Evolutionary conservation across 2,113 vertebrate species (phyloP).

Genomic region (Mystacornis crossleyi): DNA sequence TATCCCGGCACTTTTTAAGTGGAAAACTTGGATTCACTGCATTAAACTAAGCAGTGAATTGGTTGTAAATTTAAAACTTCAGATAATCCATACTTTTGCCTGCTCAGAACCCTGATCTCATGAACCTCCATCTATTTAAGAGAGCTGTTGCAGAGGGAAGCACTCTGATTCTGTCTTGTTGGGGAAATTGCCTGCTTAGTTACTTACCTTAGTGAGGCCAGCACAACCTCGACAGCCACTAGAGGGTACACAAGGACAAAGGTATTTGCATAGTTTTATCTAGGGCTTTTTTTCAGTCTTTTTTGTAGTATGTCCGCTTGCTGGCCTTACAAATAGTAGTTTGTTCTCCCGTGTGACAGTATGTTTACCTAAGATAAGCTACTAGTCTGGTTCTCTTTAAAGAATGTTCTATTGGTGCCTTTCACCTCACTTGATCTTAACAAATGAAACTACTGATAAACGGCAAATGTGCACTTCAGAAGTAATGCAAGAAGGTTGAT

Average conservation of each 20-base stretch:
- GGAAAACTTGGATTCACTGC: neutral
- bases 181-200: neutral
- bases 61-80: neutral
- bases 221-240: neutral
- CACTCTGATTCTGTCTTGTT: neutral
- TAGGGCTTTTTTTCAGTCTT: neutral
- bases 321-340: neutral
- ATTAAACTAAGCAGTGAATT: neutral
- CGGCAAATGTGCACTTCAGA: neutral
- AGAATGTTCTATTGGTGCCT: neutral
- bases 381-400: neutral
- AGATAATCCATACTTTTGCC: neutral
- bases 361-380: slow-evolving; percentile 50
- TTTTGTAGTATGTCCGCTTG: neutral
- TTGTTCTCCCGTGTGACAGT: neutral
- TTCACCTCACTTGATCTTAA: slow-evolving; percentile 36
- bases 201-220: neutral
- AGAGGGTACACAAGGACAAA: slow-evolving; percentile 39
- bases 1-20: neutral
- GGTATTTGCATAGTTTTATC: neutral
- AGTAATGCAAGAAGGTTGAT: neutral
- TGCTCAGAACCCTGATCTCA: neutral
- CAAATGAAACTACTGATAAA: neutral
- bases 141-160: neutral
- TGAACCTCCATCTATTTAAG: neutral